These are phyloP conservation scores for Gallinago paraguaiae DNA, from an alignment of 2,113 vertebrate genomes.

Conservation along the genomic window DNA sequence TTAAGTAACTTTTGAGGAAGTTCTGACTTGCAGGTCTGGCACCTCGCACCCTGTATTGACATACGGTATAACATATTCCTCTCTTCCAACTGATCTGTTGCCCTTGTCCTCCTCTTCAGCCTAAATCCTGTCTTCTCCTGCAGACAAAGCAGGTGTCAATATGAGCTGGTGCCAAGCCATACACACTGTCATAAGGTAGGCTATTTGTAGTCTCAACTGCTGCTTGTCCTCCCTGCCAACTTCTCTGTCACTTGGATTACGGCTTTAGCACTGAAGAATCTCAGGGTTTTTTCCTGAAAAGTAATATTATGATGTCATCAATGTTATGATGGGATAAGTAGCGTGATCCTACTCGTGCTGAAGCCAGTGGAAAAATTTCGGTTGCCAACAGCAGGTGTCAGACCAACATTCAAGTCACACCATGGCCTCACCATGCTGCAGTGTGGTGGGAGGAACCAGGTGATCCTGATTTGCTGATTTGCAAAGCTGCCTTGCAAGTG, in stretches of 20 bases:
- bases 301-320: background rate
- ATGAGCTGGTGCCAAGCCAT: background rate
- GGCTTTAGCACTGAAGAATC: background rate
- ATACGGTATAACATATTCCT: background rate
- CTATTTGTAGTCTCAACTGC: background rate
- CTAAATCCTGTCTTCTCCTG: constrained; percentile 9
- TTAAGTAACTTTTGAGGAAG: background rate
- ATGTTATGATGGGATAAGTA: background rate
- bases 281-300: background rate
- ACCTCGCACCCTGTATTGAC: background rate
- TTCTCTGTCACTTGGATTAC: background rate
- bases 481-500: background rate
- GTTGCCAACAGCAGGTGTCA: background rate
- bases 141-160: constrained; percentile 20
- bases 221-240: background rate
- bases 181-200: background rate
- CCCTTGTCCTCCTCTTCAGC: background rate
- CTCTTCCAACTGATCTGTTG: background rate
- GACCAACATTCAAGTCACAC: background rate
- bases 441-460: background rate
- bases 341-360: background rate
- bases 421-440: background rate
- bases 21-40: background rate
- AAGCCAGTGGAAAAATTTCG: background rate
- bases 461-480: background rate